These are phyloP conservation scores for Epizoanthus illoricatus DNA, from an alignment of 92 coral and sea anemone genomes.

Conservation along the genomic window DNA sequence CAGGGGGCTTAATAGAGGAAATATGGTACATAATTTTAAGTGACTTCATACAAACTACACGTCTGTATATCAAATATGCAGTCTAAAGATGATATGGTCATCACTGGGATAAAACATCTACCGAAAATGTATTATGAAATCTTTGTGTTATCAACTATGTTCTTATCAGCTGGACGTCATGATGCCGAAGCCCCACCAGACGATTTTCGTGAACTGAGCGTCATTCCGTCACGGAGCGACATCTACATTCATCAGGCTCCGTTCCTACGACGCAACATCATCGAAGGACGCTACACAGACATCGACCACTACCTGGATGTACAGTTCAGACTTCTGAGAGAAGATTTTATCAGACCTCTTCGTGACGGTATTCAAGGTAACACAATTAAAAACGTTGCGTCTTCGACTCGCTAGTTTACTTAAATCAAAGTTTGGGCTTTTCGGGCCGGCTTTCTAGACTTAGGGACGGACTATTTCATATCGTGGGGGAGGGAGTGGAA, in stretches of 20 bases:
- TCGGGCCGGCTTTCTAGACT: too few species aligned
- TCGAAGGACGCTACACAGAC: conserved; percentile 70
- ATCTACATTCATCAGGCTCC: conserved; percentile 53
- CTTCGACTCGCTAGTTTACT: too few species aligned
- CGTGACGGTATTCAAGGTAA: conserved; percentile 74
- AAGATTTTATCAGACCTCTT: conserved; percentile 87
- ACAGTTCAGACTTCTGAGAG: conserved; percentile 90
- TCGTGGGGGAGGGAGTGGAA: too few species aligned
- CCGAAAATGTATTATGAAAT: not conserved
- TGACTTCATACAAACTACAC: too few species aligned
- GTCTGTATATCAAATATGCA: too few species aligned
- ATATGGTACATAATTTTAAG: too few species aligned
- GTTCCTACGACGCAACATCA: conserved; percentile 78
- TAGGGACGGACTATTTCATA: too few species aligned
- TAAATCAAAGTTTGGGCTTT: too few species aligned
- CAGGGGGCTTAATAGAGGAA: too few species aligned
- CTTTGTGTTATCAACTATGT: not conserved
- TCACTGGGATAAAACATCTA: not conserved
- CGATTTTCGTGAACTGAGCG: conserved; percentile 77
- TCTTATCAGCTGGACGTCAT: conserved; percentile 43
- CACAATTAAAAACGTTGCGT: not conserved
- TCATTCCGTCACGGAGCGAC: conserved; percentile 78
- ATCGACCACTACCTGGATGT: conserved; percentile 91
- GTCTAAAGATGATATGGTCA: not conserved
- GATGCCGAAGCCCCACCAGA: conserved; percentile 78